Percentiles rank a stretch among this genome's conserved stretches.
Conservation (phyloP, 2,888 invertebrate species). For the Acronicta psi region DNA sequence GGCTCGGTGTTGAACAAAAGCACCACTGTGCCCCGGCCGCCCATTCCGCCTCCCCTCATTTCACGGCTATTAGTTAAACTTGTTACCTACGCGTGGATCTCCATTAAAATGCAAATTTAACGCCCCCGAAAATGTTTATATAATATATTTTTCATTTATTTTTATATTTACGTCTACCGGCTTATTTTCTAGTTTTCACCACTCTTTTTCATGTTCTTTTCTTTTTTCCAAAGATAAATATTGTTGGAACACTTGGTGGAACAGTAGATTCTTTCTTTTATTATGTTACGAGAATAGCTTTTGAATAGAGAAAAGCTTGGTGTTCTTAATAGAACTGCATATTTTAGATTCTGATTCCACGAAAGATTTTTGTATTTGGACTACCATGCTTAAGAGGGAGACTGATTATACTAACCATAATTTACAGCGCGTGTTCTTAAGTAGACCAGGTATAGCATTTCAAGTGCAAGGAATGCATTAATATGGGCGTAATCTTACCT, state of each 20-base stretch:
- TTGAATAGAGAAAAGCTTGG: slow-evolving; percentile 34
- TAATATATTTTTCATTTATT: slow-evolving; percentile 78
- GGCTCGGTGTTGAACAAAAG: slow-evolving; percentile 51
- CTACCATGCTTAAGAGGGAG: no score
- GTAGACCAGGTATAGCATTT: no score
- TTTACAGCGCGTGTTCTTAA: no score
- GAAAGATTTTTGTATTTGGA: slow-evolving; percentile 21
- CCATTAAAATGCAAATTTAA: slow-evolving; percentile 89
- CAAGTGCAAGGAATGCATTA: no score
- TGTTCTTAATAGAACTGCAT: slow-evolving; percentile 22
- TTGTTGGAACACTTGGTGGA: slow-evolving; percentile 34
- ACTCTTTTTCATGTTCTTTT: slow-evolving; percentile 29
- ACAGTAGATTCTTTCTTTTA: slow-evolving; percentile 45
- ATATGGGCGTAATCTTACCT: no score
- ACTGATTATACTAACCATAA: no score
- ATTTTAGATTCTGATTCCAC: slow-evolving; percentile 30
- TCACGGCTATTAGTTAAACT: slow-evolving; percentile 87
- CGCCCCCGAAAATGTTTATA: slow-evolving; percentile 83
- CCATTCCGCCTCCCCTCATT: slow-evolving; percentile 75
- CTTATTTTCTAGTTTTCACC: slow-evolving; percentile 49
- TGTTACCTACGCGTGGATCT: slow-evolving; percentile 86
- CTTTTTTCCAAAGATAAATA: slow-evolving; percentile 36
- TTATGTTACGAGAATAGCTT: slow-evolving; percentile 42
- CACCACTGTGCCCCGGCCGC: slow-evolving; percentile 51
- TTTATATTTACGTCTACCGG: slow-evolving; percentile 60